Evolutionary conservation across 2,113 vertebrate genomes (phyloP).

Genomic region (Burhinus bistriatus): DNA sequence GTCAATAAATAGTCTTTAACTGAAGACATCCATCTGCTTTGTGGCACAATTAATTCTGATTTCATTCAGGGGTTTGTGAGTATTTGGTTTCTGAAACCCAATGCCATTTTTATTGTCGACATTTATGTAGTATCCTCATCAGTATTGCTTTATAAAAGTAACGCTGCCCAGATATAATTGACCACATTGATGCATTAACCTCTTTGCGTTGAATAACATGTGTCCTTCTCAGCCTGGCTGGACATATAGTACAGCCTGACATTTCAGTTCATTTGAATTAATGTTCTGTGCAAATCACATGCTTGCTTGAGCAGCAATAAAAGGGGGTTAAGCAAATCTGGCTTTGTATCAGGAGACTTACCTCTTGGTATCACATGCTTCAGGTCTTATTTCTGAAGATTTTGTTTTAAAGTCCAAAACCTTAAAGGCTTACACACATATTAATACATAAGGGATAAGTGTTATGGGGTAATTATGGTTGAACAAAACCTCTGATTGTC

Average conservation of each 20-base stretch:
- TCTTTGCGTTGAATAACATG: neutral
- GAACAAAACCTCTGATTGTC: conserved; percentile 62
- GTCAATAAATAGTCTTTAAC: conserved; percentile 39
- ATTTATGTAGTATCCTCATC: neutral
- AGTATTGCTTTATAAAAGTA: neutral
- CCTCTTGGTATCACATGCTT: conserved; percentile 58
- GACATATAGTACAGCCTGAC: neutral
- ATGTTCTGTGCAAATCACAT: conserved; percentile 63
- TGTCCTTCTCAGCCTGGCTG: neutral
- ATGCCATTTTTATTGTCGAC: neutral
- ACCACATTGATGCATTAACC: neutral
- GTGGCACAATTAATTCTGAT: neutral
- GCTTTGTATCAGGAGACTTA: conserved; percentile 56
- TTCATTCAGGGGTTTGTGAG: conserved; percentile 6
- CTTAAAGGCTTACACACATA: neutral
- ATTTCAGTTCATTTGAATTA: conserved; percentile 57
- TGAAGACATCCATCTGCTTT: conserved; percentile 21
- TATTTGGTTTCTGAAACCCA: conserved; percentile 39
- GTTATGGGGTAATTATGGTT: neutral
- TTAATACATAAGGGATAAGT: conserved; percentile 28
- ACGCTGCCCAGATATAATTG: neutral
- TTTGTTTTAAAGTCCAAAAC: conserved; percentile 32
- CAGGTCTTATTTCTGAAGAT: conserved; percentile 47
- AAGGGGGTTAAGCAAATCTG: conserved; percentile 60
- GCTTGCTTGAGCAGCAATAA: conserved; percentile 62